These are phyloP conservation scores for Heliconius hermathena DNA, from an alignment of 1,140 invertebrate genomes.

Conservation along the genomic window DNA sequence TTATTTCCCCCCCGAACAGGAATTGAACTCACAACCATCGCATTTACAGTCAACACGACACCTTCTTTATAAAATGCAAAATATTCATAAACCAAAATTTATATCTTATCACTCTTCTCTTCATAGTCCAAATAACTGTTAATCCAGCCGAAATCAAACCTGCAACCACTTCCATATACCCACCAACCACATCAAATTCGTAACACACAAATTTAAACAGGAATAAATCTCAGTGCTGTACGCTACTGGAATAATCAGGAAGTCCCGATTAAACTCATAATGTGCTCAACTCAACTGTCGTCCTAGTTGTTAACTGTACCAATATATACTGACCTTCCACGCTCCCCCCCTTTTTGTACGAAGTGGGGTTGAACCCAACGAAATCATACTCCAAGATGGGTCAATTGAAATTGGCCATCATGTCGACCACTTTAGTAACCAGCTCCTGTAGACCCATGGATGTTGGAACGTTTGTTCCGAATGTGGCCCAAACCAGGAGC, in stretches of 20 bases:
- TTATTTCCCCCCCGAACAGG: too few relatives aligned
- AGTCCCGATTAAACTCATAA: conserved; percentile 75
- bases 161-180: neutral
- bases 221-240: conserved; percentile 70
- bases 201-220: conserved; percentile 24
- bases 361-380: neutral
- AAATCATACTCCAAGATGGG: conserved; percentile 24
- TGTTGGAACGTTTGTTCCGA: neutral
- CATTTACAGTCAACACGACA: too few relatives aligned
- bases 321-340: conserved; percentile 47
- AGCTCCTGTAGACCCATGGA: conserved; percentile 4
- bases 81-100: too few relatives aligned
- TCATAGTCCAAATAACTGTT: neutral
- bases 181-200: neutral
- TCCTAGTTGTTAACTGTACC: conserved; percentile 59
- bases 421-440: conserved; percentile 20
- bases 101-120: too few relatives aligned
- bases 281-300: conserved; percentile 77
- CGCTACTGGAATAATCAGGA: conserved; percentile 68
- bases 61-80: too few relatives aligned
- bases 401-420: conserved; percentile 34
- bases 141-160: neutral
- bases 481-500: conserved; percentile 22
- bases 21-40: too few relatives aligned
- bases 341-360: conserved; percentile 29